Conservation (phyloP, 2,888 invertebrate species). For the Neuroscelio doddi region DNA sequence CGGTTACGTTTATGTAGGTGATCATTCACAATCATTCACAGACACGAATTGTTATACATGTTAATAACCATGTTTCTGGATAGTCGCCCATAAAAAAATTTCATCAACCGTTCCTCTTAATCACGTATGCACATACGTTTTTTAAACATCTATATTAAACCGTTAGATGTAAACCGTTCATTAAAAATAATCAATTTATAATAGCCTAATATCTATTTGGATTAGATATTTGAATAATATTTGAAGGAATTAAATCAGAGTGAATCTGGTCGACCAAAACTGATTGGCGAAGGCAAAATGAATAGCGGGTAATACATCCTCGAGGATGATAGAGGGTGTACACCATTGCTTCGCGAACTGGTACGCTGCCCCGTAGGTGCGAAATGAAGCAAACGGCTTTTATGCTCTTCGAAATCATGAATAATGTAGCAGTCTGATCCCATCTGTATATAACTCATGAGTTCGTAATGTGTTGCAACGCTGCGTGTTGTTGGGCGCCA, state of each 20-base stretch:
- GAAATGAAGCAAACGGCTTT: constrained; percentile 63
- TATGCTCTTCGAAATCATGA: constrained; percentile 59
- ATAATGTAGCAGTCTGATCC: constrained; percentile 60
- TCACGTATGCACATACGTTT: too few species aligned
- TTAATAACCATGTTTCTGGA: too few species aligned
- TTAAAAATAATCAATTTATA: too few species aligned
- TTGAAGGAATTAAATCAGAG: not conserved
- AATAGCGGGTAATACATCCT: constrained; percentile 2
- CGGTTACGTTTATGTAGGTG: too few species aligned
- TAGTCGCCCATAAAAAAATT: too few species aligned
- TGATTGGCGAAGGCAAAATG: constrained; percentile 2
- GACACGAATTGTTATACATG: too few species aligned
- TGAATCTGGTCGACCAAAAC: not conserved
- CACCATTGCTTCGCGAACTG: constrained; percentile 23
- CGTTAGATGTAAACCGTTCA: too few species aligned
- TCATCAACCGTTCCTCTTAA: too few species aligned
- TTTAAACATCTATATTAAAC: too few species aligned
- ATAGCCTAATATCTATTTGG: too few species aligned
- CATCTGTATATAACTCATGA: constrained; percentile 59
- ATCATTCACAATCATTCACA: too few species aligned
- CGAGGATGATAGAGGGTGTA: constrained; percentile 4
- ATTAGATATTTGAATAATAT: too few species aligned
- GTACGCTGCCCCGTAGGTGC: constrained; percentile 49
- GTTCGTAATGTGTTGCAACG: constrained; percentile 56
- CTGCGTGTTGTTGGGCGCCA: constrained; percentile 18